A percentile compares a stretch with the other conserved stretches of the same genome.
These are phyloP conservation scores for Podarcis muralis DNA, from an alignment of 2,113 vertebrate genomes.

Conservation along the genomic window DNA sequence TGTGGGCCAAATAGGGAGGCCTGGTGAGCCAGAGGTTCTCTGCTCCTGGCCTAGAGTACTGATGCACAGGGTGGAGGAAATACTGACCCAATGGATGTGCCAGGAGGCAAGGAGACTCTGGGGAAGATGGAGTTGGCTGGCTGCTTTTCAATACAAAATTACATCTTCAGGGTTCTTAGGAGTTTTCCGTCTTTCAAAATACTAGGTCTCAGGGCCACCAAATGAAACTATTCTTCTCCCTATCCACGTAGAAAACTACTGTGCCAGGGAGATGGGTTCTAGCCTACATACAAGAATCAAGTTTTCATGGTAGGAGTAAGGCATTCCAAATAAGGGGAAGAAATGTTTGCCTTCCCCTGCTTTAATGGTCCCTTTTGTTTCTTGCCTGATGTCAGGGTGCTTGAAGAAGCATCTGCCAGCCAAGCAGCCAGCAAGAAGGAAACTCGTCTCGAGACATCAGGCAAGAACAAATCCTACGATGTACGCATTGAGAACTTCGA, in stretches of 20 bases:
- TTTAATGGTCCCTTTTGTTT: constrained; percentile 3
- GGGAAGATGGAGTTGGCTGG: neutral
- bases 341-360: neutral
- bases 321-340: neutral
- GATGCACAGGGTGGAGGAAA: neutral
- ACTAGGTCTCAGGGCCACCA: too few species aligned
- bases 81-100: neutral
- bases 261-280: neutral
- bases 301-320: neutral
- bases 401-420: constrained; percentile 97
- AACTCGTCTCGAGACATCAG: constrained; percentile 89
- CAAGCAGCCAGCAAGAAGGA: constrained; percentile 98
- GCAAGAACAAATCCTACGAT: constrained; percentile 96
- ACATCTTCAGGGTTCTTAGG: neutral
- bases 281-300: neutral
- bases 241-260: neutral
- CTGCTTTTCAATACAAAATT: neutral
- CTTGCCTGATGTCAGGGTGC: constrained; percentile 73
- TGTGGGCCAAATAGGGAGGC: too few species aligned
- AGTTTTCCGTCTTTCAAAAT: too few species aligned
- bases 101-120: neutral
- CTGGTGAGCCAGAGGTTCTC: too few species aligned
- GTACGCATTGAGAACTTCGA: constrained; percentile 98
- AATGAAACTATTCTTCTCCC: too few species aligned
- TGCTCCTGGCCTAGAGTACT: neutral